Base-by-base conservation (phyloP, 2,888 invertebrate species). In the Andrena marginata region DNA sequence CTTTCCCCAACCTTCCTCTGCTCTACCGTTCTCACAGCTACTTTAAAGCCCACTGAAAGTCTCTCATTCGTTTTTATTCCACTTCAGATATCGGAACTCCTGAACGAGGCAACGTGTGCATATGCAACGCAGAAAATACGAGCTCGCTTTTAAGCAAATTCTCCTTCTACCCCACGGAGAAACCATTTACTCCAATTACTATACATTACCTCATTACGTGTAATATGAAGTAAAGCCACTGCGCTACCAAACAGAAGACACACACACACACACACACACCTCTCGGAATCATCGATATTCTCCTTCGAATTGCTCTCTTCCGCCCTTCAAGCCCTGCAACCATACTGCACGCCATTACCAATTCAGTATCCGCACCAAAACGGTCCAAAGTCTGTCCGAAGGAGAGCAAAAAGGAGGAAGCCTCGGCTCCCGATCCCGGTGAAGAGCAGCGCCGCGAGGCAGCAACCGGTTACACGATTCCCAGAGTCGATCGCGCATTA, bases 401-500 rank as follows among this genome's bases (percentile, higher is more conserved):
- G 23, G 10, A 1, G 56, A 56, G 42, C 42, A 42, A 42, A 42
- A 42, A 42, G 42, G 13, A 13, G 10, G 16, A 42, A 42, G 42
- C 42, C 23, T 13, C 56, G 23, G 20, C 23, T 26, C 56, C 56
- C 20, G 10, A 56, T 23, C 23, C 56, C 23, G 8, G 4, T 10
- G 56, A 23, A 56, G 56, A 54, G 54, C 54, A 26, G 23, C 56
- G 56, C 23, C 23, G 23, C 56, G 56, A 23, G 60, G 7, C 33
- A 31, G 60, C 31, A 60, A 60, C 60, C 60, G 60, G 60, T 60
- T 60, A 60, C 31, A n/a, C 31, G 31, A 31, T 35, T 63, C n/a
- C 60, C 63, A 63, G 63, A 42, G 63, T 23, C 35, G 63, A 42
- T 42, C 35, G 8, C 35, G 59, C 29, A 59, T 72, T 72, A 77